Conservation (phyloP, 2,888 invertebrate species). For the Molorchus minor region DNA sequence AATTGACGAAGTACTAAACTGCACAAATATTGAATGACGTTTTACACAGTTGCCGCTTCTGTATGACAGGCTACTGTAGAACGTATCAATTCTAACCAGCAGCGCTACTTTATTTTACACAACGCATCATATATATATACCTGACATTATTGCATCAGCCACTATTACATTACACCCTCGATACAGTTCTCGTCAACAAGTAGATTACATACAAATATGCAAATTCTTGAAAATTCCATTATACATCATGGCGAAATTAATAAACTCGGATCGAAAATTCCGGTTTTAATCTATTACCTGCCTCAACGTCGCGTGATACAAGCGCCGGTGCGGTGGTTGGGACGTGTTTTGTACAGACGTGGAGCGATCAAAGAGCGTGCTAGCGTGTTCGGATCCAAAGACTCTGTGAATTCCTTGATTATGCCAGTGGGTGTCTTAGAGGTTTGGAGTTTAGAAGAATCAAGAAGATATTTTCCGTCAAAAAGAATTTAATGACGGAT, state of each 20-base stretch:
- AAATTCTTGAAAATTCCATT: conserved; percentile 18
- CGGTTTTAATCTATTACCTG: not conserved
- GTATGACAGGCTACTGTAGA: no score
- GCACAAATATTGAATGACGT: no score
- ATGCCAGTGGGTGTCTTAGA: no score
- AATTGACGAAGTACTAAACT: no score
- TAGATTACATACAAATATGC: conserved; percentile 27
- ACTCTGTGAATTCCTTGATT: no score
- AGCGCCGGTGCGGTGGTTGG: not conserved
- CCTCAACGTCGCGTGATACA: not conserved
- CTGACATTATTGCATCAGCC: conserved; percentile 15
- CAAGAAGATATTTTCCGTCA: no score
- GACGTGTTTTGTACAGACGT: not conserved
- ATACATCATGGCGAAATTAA: conserved; percentile 12
- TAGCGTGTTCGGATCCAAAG: no score
- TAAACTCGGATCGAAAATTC: conserved; percentile 1
- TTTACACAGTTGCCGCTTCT: no score
- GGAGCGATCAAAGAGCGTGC: not conserved
- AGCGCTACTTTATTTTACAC: not conserved
- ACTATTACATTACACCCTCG: conserved; percentile 19
- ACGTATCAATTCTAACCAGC: no score
- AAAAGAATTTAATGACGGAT: no score
- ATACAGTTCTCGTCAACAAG: conserved; percentile 23
- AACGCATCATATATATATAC: not conserved
- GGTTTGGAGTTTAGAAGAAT: no score